phyloP scores from a whole-genome alignment of 1,140 invertebrate genomes.

The Mactra quadrangularis region DNA sequence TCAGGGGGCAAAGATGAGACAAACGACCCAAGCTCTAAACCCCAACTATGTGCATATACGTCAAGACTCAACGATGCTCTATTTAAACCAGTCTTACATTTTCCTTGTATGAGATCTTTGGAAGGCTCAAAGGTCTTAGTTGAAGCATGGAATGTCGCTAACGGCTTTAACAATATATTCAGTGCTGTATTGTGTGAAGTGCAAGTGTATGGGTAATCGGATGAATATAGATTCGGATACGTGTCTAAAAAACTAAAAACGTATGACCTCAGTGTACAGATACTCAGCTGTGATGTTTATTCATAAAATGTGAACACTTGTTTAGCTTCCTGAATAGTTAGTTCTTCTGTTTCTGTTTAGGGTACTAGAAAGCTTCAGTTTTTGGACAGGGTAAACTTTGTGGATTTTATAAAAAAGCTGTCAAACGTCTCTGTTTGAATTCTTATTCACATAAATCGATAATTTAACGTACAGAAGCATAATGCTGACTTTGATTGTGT shows the following conservation, averaged over 20 bases:
- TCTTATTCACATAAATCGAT: neutral
- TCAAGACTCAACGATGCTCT: constrained; percentile 85
- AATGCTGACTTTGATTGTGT: constrained; percentile 10
- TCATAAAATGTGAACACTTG: constrained; percentile 4
- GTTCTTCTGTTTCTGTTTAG: neutral
- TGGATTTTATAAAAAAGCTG: neutral
- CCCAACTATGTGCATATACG: constrained; percentile 84
- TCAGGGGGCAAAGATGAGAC: constrained; percentile 74
- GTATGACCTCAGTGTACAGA: constrained; percentile 15
- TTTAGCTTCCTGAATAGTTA: neutral
- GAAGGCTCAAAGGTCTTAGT: constrained; percentile 86
- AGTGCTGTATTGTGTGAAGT: constrained; percentile 86
- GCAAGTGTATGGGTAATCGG: constrained; percentile 53
- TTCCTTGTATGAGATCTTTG: constrained; percentile 84
- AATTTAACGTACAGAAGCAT: neutral
- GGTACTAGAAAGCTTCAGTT: neutral
- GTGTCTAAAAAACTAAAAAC: constrained; percentile 5
- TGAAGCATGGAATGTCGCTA: constrained; percentile 84
- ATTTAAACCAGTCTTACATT: constrained; percentile 84
- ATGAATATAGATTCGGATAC: neutral
- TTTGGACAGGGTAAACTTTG: constrained; percentile 16
- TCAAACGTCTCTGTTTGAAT: no score
- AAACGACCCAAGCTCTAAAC: constrained; percentile 73
- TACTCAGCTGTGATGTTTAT: constrained; percentile 47
- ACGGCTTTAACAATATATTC: constrained; percentile 85